Percentiles rank a stretch among this genome's conserved stretches.
These are phyloP conservation scores for Drosophila mulleri DNA, from an alignment of 2,888 invertebrate species.

Conservation along the genomic window DNA sequence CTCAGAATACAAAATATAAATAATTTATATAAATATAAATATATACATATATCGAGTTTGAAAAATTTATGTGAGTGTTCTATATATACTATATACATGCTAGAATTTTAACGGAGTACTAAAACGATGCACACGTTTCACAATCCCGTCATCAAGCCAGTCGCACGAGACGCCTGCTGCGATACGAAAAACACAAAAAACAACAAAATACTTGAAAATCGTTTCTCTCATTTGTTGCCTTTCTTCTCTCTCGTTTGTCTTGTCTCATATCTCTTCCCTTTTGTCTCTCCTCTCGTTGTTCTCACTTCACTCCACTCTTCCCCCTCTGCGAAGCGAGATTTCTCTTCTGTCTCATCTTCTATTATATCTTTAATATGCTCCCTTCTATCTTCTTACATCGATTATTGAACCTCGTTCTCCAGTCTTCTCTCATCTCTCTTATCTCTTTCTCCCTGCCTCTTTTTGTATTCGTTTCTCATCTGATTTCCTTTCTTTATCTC, in stretches of 20 bases:
- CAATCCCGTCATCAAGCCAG: neutral
- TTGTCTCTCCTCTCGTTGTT: neutral
- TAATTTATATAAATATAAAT: neutral
- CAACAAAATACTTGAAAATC: neutral
- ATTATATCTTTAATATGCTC: neutral
- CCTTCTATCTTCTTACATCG: neutral
- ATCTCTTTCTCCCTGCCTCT: neutral
- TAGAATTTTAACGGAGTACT: constrained; percentile 22
- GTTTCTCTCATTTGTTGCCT: neutral
- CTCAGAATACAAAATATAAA: neutral
- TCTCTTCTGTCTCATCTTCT: neutral
- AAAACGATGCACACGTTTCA: neutral
- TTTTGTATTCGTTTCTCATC: neutral
- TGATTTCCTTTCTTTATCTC: neutral
- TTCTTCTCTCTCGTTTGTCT: neutral
- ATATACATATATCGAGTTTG: constrained; percentile 1
- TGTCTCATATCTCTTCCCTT: neutral
- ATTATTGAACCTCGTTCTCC: neutral
- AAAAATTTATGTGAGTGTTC: constrained; percentile 7
- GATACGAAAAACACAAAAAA: neutral
- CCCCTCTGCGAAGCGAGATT: too few species aligned
- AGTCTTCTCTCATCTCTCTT: neutral
- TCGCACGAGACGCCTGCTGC: neutral
- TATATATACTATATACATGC: constrained; percentile 17
- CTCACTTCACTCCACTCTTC: too few species aligned